Percentiles rank a stretch among this genome's conserved stretches.
Evolutionary conservation across 2,888 invertebrate species (phyloP).

Genomic region (Anthoptus insignis): DNA sequence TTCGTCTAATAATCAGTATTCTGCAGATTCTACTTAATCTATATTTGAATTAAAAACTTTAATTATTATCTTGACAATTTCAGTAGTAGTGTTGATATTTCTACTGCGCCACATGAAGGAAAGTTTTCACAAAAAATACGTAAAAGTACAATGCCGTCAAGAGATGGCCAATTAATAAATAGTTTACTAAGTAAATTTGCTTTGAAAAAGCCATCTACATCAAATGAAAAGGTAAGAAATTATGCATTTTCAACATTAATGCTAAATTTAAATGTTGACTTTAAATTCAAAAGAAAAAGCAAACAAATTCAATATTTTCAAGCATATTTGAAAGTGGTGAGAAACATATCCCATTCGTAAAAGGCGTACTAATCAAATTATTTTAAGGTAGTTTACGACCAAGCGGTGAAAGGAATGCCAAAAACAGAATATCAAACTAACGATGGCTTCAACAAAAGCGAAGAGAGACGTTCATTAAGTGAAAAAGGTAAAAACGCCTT

Average conservation of each 20-base stretch:
- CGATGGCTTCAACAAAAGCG: too few relatives aligned
- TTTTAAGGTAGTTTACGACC: constrained; percentile 36
- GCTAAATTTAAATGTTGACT: too few relatives aligned
- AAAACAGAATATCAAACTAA: background rate
- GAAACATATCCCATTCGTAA: too few relatives aligned
- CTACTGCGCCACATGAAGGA: background rate
- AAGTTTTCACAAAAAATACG: background rate
- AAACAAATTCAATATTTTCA: too few relatives aligned
- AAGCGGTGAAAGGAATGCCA: constrained; percentile 18
- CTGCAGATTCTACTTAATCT: too few relatives aligned
- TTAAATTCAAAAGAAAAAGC: too few relatives aligned
- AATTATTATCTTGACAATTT: background rate
- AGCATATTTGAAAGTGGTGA: too few relatives aligned
- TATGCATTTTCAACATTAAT: too few relatives aligned
- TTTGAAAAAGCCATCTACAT: background rate
- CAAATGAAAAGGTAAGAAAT: constrained; percentile 18
- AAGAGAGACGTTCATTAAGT: background rate
- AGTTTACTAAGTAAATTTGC: constrained; percentile 11
- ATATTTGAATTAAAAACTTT: too few relatives aligned
- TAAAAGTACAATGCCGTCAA: background rate
- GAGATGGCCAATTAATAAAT: background rate
- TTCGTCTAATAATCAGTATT: too few relatives aligned
- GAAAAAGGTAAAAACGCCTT: constrained; percentile 9
- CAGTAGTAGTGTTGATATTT: background rate
- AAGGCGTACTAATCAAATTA: constrained; percentile 36